Percentiles rank a stretch among this genome's conserved stretches.
These are phyloP conservation scores for Pyrrhosoma nymphula DNA, from an alignment of 2,888 invertebrate genomes.

Conservation along the genomic window DNA sequence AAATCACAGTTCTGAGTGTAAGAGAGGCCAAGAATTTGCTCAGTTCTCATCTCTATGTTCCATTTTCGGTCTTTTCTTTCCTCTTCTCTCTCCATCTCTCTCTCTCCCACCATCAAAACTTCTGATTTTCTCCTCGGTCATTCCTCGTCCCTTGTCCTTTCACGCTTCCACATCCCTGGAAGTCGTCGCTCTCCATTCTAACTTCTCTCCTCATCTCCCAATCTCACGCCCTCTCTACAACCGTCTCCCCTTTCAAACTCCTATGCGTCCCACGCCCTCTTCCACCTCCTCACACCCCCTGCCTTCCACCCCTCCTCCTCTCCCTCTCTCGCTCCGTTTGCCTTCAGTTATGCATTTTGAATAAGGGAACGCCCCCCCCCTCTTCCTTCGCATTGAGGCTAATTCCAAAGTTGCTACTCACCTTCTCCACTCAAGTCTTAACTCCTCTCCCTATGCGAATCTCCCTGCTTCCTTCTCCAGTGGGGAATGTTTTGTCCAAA, in stretches of 20 bases:
- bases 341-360: conserved; percentile 54
- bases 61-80: background rate
- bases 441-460: background rate
- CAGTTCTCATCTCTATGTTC: background rate
- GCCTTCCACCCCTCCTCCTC: background rate
- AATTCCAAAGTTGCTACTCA: background rate
- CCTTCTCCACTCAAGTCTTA: background rate
- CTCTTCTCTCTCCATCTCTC: background rate
- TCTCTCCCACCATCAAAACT: background rate
- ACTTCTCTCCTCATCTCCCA: background rate
- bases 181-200: background rate
- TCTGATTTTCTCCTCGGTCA: background rate
- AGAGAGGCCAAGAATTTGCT: too few relatives aligned
- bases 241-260: too few relatives aligned
- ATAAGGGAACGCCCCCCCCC: conserved; percentile 2
- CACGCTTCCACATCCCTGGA: background rate
- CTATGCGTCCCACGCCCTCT: background rate
- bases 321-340: background rate
- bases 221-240: background rate
- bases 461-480: too few relatives aligned
- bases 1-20: too few relatives aligned
- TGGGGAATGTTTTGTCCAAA: too few relatives aligned
- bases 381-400: background rate
- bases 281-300: background rate
- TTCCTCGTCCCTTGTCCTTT: background rate